These are phyloP conservation scores for Dasyornis broadbenti DNA, from an alignment of 2,113 vertebrate genomes.

Conservation along the genomic window DNA sequence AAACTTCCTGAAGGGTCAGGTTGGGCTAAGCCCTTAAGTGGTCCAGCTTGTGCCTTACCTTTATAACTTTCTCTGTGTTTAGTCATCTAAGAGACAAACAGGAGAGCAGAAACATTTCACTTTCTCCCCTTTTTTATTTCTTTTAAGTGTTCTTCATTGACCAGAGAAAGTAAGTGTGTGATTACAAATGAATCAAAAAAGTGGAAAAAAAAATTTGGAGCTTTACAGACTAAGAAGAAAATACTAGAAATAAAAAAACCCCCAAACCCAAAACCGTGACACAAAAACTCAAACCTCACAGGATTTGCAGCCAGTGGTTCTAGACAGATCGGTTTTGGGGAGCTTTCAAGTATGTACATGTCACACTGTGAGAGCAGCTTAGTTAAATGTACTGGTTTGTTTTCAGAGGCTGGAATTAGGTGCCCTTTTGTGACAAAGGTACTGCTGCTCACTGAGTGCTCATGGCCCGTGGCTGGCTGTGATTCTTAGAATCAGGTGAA, in stretches of 20 bases:
- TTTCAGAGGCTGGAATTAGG: background rate
- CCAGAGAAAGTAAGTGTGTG: background rate
- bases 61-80: background rate
- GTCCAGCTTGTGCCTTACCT: background rate
- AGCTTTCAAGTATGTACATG: background rate
- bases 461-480: background rate
- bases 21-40: background rate
- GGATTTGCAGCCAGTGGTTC: background rate
- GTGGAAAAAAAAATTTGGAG: background rate
- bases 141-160: background rate
- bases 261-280: too few species aligned
- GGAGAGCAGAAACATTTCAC: background rate
- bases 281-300: background rate
- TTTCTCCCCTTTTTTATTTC: background rate
- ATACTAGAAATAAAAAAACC: background rate
- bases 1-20: background rate
- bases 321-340: background rate
- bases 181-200: background rate
- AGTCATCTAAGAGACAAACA: background rate
- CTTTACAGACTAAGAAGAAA: background rate
- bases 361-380: background rate
- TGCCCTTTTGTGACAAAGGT: background rate
- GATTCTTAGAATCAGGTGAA: background rate
- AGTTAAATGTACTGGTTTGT: background rate
- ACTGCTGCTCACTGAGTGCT: background rate